Percentiles rank a stretch among this genome's conserved stretches.
Evolutionary conservation across 2,888 invertebrate species (phyloP).

Genomic region (Leptothorax acervorum): DNA sequence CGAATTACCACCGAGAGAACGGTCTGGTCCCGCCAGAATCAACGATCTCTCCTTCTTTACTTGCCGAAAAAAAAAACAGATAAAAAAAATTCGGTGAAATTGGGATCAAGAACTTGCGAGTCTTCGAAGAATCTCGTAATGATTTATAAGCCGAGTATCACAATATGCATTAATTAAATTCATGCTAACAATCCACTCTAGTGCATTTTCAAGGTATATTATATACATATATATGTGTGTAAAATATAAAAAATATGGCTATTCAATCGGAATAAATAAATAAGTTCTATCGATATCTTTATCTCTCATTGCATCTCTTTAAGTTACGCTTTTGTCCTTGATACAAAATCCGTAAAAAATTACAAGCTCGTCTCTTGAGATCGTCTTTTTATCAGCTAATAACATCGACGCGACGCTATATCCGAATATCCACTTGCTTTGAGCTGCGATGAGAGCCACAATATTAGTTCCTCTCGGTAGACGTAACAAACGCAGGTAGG

Average conservation of each 20-base stretch:
- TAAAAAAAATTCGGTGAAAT: slow-evolving; percentile 3
- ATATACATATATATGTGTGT: neutral
- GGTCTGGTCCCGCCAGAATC: slow-evolving; percentile 53
- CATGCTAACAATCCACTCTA: neutral
- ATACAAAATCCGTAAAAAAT: slow-evolving; percentile 21
- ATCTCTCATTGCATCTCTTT: neutral
- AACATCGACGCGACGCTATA: slow-evolving; percentile 49
- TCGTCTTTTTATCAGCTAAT: slow-evolving; percentile 48
- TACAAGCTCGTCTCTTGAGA: slow-evolving; percentile 13
- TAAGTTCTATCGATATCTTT: neutral
- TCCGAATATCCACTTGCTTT: slow-evolving; percentile 55
- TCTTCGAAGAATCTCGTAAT: neutral
- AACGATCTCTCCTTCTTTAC: slow-evolving; percentile 33
- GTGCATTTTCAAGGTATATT: neutral
- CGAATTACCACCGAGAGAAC: slow-evolving; percentile 65
- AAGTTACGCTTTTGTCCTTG: neutral
- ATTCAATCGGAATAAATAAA: neutral
- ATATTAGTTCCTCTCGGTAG: slow-evolving; percentile 70
- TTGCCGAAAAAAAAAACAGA: slow-evolving; percentile 2
- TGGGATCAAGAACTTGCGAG: neutral
- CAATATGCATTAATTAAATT: slow-evolving; percentile 11
- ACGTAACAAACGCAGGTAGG: slow-evolving; percentile 62
- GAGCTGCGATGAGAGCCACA: slow-evolving; percentile 54
- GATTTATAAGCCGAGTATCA: neutral
- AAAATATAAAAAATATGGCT: neutral